Conservation (phyloP, 2,888 invertebrate genomes). For the Parnassius glacialis region DNA sequence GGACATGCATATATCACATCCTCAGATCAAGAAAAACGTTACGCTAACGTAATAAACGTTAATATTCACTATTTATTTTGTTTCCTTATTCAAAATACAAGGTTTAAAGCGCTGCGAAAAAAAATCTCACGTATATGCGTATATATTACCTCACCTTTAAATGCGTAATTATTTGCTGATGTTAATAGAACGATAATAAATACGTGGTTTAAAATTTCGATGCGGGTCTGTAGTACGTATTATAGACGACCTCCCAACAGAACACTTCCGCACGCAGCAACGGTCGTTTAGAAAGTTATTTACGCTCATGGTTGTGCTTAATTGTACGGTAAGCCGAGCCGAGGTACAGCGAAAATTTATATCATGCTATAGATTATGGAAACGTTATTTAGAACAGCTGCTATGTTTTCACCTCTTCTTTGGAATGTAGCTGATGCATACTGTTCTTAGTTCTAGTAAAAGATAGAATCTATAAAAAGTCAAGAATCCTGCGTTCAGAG, state of each 20-base stretch:
- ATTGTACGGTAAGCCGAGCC: constrained; percentile 14
- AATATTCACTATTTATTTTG: too few species aligned
- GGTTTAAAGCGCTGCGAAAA: not conserved
- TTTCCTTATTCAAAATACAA: too few species aligned
- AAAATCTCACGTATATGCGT: constrained; percentile 18
- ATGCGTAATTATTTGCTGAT: constrained; percentile 13
- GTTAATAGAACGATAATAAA: constrained; percentile 24
- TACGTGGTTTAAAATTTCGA: constrained; percentile 24
- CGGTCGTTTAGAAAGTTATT: constrained; percentile 23
- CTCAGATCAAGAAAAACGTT: too few species aligned
- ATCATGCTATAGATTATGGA: constrained; percentile 3
- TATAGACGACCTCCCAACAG: constrained; percentile 18
- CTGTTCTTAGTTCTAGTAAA: not conserved
- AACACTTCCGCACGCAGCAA: constrained; percentile 22
- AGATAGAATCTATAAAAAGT: too few species aligned
- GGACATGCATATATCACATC: too few species aligned
- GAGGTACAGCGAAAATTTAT: constrained; percentile 6
- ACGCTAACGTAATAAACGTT: too few species aligned
- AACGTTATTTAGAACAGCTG: constrained; percentile 1
- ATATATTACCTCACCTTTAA: constrained; percentile 11
- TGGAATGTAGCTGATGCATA: not conserved
- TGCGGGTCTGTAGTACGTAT: constrained; percentile 20
- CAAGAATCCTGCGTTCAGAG: not conserved
- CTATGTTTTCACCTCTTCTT: not conserved
- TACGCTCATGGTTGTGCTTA: constrained; percentile 21